phyloP scores from a whole-genome alignment of 2,113 vertebrate genomes.

The Strix uralensis region DNA sequence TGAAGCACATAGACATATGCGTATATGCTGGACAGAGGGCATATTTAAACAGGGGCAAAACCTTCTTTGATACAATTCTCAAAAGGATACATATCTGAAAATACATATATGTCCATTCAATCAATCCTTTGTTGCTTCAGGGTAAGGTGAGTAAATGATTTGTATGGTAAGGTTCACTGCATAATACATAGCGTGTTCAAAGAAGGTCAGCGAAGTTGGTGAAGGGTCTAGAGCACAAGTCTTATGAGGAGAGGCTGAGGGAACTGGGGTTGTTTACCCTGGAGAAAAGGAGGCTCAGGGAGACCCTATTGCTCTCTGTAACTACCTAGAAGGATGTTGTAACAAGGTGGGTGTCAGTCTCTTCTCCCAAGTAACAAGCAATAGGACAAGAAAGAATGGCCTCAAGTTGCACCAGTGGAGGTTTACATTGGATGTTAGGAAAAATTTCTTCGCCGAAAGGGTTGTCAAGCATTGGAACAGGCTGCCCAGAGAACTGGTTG shows the following conservation, averaged over 20 bases:
- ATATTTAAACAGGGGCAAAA: not conserved
- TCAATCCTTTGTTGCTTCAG: not conserved
- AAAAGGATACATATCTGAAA: not conserved
- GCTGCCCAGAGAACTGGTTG: no score
- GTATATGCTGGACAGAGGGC: fast-evolving
- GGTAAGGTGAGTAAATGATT: not conserved
- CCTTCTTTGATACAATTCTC: not conserved
- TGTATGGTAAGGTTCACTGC: not conserved
- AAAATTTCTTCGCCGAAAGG: no score
- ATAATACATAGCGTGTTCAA: not conserved
- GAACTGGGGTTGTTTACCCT: not conserved
- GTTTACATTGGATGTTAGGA: no score
- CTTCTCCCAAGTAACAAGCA: not conserved
- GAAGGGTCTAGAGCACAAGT: not conserved
- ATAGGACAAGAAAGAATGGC: no score
- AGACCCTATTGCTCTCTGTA: not conserved
- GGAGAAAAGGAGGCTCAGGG: not conserved
- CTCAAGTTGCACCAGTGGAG: no score
- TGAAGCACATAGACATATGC: not conserved
- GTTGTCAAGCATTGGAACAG: no score
- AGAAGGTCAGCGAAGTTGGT: not conserved
- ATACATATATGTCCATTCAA: not conserved
- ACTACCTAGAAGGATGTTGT: not conserved
- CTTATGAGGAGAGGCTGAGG: not conserved
- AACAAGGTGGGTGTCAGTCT: not conserved